Percentiles rank a stretch among this genome's conserved stretches.
phyloP scores from a whole-genome alignment of 2,113 vertebrate genomes.

The Condylura cristata region DNA sequence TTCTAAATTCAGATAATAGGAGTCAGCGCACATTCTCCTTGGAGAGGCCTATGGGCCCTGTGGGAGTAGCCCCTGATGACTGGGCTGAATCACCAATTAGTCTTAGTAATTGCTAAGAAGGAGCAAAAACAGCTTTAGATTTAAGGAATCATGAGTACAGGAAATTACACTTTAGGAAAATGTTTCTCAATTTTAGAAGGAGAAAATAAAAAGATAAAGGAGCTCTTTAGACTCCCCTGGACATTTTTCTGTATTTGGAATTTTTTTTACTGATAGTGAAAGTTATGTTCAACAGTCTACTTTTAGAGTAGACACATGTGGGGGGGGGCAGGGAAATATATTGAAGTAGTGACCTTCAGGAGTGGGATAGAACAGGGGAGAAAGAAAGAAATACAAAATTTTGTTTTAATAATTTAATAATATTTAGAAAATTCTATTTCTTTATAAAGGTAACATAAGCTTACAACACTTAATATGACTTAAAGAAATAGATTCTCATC shows the following conservation, averaged over 20 bases:
- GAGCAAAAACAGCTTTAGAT: background rate
- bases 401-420: too few relatives aligned
- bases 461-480: too few relatives aligned
- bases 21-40: background rate
- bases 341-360: background rate
- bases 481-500: too few relatives aligned
- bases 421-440: too few relatives aligned
- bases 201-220: background rate
- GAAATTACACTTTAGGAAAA: background rate
- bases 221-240: background rate
- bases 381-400: background rate
- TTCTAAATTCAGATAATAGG: conserved; percentile 20
- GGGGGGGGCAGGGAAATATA: background rate
- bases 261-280: background rate
- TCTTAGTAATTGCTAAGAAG: conserved; percentile 5
- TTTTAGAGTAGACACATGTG: background rate
- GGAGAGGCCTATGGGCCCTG: background rate
- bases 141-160: background rate
- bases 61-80: background rate
- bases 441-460: too few relatives aligned
- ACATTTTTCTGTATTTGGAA: background rate
- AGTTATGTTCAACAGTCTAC: too few relatives aligned
- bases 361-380: background rate
- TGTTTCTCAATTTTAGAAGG: background rate
- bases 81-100: conserved; percentile 24